These are phyloP conservation scores for Lepidiolamprologus cunningtoni DNA, from an alignment of 2,113 vertebrate species.

Conservation along the genomic window DNA sequence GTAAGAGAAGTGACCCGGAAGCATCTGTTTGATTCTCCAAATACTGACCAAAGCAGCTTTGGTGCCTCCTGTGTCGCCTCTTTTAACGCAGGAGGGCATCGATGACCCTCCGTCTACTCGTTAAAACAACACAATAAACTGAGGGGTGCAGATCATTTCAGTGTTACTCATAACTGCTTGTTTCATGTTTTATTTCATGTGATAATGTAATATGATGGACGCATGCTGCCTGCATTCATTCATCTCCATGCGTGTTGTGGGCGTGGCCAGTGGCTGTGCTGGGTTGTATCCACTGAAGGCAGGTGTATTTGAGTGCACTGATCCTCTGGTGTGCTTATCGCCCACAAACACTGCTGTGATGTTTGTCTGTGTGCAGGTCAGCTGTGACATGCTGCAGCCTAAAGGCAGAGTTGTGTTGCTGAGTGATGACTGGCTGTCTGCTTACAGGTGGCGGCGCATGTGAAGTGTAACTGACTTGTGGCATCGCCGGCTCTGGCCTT, in stretches of 20 bases:
- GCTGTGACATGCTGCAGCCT: rapidly evolving
- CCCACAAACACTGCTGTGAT: not conserved
- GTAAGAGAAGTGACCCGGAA: too few relatives aligned
- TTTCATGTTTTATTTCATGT: not conserved
- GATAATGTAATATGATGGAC: not conserved
- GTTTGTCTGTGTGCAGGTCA: not conserved
- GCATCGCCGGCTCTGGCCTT: not conserved
- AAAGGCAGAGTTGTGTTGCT: not conserved
- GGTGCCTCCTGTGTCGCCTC: too few relatives aligned
- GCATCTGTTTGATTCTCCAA: too few relatives aligned
- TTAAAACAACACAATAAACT: too few relatives aligned
- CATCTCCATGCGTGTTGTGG: not conserved
- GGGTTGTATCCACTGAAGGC: rapidly evolving
- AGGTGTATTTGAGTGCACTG: rapidly evolving
- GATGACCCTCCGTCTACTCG: too few relatives aligned
- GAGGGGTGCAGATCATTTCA: too few relatives aligned
- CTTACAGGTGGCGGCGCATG: rapidly evolving
- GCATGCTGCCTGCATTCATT: not conserved
- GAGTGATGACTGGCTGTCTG: rapidly evolving
- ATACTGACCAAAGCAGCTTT: too few relatives aligned
- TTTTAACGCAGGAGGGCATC: too few relatives aligned
- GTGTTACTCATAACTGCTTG: too few relatives aligned
- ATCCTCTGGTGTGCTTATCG: rapidly evolving
- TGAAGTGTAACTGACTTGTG: not conserved
- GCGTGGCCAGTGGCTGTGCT: rapidly evolving